A percentile compares a stretch with the other conserved stretches of the same genome.
These are phyloP conservation scores for Acomys russatus DNA, from an alignment of 2,797 vertebrate genomes.

Conservation along the genomic window DNA sequence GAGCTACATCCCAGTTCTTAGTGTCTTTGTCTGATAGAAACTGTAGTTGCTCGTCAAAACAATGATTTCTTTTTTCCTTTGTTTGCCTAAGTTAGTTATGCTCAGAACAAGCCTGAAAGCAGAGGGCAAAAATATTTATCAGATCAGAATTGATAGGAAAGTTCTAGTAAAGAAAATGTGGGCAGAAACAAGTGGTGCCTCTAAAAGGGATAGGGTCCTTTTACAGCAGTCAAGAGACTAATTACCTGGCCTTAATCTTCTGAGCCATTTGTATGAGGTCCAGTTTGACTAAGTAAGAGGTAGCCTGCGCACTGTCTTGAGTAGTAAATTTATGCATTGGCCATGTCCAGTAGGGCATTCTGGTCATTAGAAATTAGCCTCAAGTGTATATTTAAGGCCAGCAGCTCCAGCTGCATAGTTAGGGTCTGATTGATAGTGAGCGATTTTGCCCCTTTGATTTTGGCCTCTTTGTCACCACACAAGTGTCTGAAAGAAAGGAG, in stretches of 20 bases:
- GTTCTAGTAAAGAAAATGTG: neutral
- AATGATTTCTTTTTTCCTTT: constrained; percentile 63
- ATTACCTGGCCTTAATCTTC: neutral
- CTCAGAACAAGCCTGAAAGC: neutral
- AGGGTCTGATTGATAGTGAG: neutral
- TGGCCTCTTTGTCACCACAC: neutral
- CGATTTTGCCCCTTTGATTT: neutral
- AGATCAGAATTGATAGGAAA: neutral
- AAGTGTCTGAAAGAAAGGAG: constrained; percentile 47
- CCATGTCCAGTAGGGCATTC: neutral
- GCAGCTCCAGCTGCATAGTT: neutral
- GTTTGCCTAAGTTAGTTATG: constrained; percentile 43
- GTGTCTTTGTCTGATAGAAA: constrained; percentile 31
- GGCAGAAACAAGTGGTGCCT: neutral
- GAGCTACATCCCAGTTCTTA: neutral
- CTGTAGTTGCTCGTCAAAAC: constrained; percentile 34
- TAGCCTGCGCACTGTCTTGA: neutral
- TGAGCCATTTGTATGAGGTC: neutral
- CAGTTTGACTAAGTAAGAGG: neutral
- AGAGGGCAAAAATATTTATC: neutral
- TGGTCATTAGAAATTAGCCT: neutral
- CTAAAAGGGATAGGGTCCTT: neutral
- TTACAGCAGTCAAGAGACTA: neutral
- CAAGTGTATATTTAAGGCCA: neutral
- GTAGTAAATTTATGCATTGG: neutral